phyloP scores from a whole-genome alignment of 2,113 vertebrate species.

The Melanotaenia duboulayi region DNA sequence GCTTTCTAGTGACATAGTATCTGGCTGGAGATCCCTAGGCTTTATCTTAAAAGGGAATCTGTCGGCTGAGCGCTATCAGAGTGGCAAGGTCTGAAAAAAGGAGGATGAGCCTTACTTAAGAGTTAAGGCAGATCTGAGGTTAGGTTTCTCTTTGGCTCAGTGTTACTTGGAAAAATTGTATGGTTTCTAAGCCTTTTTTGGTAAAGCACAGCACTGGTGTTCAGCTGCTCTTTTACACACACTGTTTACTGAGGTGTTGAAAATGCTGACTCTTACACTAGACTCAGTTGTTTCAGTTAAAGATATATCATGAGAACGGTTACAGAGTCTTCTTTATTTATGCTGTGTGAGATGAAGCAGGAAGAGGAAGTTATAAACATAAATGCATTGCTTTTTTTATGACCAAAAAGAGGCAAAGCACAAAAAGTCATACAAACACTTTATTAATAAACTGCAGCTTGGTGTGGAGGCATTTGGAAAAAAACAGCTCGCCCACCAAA shows the following conservation, averaged over 20 bases:
- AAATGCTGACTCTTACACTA: slow-evolving; percentile 14
- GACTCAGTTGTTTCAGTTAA: slow-evolving; percentile 1
- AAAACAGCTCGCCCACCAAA: slow-evolving; percentile 68
- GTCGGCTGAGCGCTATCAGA: slow-evolving; percentile 55
- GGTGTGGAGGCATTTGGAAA: slow-evolving; percentile 47
- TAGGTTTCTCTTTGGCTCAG: slow-evolving; percentile 18
- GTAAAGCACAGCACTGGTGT: not conserved
- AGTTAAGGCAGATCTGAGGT: slow-evolving; percentile 51
- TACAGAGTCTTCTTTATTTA: slow-evolving; percentile 30
- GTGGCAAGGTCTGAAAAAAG: slow-evolving; percentile 53
- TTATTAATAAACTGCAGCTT: slow-evolving; percentile 25
- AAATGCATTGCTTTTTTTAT: not conserved
- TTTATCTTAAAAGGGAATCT: slow-evolving; percentile 71
- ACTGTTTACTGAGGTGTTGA: slow-evolving; percentile 9
- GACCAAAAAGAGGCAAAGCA: slow-evolving; percentile 29
- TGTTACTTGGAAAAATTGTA: slow-evolving; percentile 23
- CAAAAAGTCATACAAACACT: slow-evolving; percentile 13
- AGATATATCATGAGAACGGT: slow-evolving; percentile 6
- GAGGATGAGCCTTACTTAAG: slow-evolving; percentile 58
- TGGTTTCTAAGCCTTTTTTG: slow-evolving; percentile 9
- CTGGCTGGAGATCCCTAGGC: slow-evolving; percentile 55
- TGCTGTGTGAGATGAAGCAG: slow-evolving; percentile 25
- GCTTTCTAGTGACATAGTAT: slow-evolving; percentile 65
- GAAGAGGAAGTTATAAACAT: slow-evolving; percentile 13
- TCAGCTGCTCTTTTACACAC: not conserved